Evolutionary conservation across 2,888 invertebrate genomes (phyloP).

Genomic region (Trichogramma evanescens): DNA sequence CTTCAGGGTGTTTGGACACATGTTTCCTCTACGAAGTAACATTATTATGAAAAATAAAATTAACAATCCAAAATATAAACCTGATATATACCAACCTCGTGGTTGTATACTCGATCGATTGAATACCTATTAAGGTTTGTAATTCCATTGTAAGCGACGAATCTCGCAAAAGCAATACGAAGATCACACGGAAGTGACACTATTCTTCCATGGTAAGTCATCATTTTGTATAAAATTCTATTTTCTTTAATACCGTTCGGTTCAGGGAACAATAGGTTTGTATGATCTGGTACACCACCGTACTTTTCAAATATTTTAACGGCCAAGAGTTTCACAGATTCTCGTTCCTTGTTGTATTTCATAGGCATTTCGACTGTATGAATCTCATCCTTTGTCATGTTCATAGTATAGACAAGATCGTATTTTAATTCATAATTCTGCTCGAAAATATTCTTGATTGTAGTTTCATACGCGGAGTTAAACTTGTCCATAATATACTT

Average conservation of each 20-base stretch:
- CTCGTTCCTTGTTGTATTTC: slow-evolving; percentile 27
- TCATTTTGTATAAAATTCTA: slow-evolving; percentile 55
- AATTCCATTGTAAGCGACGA: slow-evolving; percentile 73
- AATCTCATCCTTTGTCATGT: slow-evolving; percentile 43
- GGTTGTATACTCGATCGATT: slow-evolving; percentile 72
- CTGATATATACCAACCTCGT: no score
- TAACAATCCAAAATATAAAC: neutral
- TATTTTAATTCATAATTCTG: slow-evolving; percentile 40
- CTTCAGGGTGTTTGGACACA: slow-evolving; percentile 63
- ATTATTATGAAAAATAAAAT: neutral
- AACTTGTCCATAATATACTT: slow-evolving; percentile 61
- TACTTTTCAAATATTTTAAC: slow-evolving; percentile 64
- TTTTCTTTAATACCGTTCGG: slow-evolving; percentile 45
- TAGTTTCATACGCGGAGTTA: slow-evolving; percentile 54
- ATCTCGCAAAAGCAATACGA: slow-evolving; percentile 70
- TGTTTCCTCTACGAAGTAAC: neutral
- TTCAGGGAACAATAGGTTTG: slow-evolving; percentile 75
- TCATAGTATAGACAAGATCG: slow-evolving; percentile 77
- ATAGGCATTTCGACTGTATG: slow-evolving; percentile 27
- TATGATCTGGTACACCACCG: slow-evolving; percentile 71
- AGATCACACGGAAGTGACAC: slow-evolving; percentile 82
- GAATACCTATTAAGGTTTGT: slow-evolving; percentile 75
- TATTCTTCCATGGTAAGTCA: slow-evolving; percentile 81
- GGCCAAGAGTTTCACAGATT: slow-evolving; percentile 46
- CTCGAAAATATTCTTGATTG: slow-evolving; percentile 44